Percentiles rank a stretch among this genome's conserved stretches.
Conservation (phyloP, 2,888 invertebrate species). For the Drosophila austrosaltans region DNA sequence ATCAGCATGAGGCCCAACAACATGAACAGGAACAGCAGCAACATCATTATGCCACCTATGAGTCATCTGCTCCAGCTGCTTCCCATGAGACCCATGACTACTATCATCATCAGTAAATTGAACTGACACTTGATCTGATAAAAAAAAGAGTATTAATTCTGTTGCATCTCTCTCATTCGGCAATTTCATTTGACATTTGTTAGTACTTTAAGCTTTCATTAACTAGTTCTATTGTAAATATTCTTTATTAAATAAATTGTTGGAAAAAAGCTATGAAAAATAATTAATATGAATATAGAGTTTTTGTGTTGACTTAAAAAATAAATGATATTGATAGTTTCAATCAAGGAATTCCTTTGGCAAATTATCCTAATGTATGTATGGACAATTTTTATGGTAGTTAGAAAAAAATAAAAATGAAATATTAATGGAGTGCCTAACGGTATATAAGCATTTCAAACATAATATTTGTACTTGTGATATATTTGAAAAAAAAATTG, state of each 20-base stretch:
- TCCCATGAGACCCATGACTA: constrained; percentile 68
- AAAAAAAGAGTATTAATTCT: constrained; percentile 57
- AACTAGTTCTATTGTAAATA: constrained; percentile 69
- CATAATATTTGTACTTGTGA: no score
- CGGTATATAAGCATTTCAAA: no score
- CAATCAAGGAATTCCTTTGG: no score
- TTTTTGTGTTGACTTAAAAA: no score
- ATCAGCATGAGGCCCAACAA: constrained; percentile 53
- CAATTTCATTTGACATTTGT: constrained; percentile 37
- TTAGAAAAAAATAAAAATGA: no score
- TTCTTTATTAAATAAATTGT: constrained; percentile 34
- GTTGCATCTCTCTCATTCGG: constrained; percentile 46
- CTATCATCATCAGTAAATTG: constrained; percentile 70
- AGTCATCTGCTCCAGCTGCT: constrained; percentile 57
- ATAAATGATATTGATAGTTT: no score
- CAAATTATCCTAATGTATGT: no score
- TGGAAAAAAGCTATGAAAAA: not conserved
- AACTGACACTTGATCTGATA: constrained; percentile 24
- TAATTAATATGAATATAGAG: no score
- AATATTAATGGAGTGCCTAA: no score
- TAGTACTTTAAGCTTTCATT: constrained; percentile 52
- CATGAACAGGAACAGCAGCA: constrained; percentile 58
- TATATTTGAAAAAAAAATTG: no score
- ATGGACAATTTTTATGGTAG: no score
- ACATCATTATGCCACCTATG: constrained; percentile 67